Base-by-base conservation (phyloP, 2,888 invertebrate genomes). In the Sialis lutaria region DNA sequence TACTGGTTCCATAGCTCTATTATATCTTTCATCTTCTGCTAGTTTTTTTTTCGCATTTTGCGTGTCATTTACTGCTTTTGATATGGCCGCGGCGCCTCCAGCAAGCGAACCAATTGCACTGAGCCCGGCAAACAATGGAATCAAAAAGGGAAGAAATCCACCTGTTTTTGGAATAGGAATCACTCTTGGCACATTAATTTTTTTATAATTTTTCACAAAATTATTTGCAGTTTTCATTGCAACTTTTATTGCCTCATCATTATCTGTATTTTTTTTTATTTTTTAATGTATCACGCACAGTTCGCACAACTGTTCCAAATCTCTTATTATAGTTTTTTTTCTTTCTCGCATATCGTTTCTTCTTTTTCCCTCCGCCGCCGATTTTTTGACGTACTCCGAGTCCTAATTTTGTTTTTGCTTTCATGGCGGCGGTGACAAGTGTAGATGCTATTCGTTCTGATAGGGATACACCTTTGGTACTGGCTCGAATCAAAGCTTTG, bases 41-140 rank as follows among this genome's bases (percentile, higher is more conserved):
- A 58, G 48, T 40, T 51, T 44, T 30, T 49, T 41, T 45, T 54
- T 49, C 4, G 55, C 55, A 13, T 48, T 44, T 13, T 52, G 53
- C 6, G 55, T 54, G 40, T 53, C 49, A 12, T 53, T 56, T 6
- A 56, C 52, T 13, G 56, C 54, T 49, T 55, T 55, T 1, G 52
- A 53, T 37, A 58, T 50, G 6, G 50, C 52, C 10, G 53, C 50
- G 5, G 53, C 55, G 6, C 55, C 56, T 7, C 54, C 55, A 7
- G 49, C 33, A 6, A 57, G 34, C 6, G 54, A 50, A 3, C 55
- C 55, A 6, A 53, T 32, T 6, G 55, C 55, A 3, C 46, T 53
- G 1, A 59, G 48, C 6, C 54, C 57, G 1, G 56, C 53, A 40
- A 58, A 54, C 6, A 56, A n/a, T 1, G 55, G 53, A 9, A 57